Percentiles rank a stretch among this genome's conserved stretches.
Evolutionary conservation across 1,140 invertebrate species (phyloP).

Genomic region (Drosophila ogumai): DNA sequence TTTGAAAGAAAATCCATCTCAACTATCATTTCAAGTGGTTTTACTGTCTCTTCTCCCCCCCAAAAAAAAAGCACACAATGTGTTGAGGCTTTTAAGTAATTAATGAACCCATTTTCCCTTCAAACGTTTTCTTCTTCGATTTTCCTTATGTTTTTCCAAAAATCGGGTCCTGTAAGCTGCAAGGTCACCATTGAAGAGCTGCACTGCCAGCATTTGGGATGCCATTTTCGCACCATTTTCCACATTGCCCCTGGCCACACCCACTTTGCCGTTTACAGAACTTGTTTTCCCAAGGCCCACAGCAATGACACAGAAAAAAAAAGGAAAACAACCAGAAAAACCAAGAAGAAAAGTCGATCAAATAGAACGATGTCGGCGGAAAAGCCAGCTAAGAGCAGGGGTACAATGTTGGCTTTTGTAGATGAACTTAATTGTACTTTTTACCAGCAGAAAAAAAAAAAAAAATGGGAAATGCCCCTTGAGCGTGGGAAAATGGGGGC

Average conservation of each 20-base stretch:
- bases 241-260: slow-evolving; percentile 5
- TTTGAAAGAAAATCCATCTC: background rate
- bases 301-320: slow-evolving; percentile 14
- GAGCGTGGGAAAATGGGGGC: slow-evolving; percentile 15
- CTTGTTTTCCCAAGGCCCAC: slow-evolving; percentile 45
- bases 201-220: background rate
- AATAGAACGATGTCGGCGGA: slow-evolving; percentile 53
- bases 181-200: slow-evolving; percentile 2
- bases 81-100: background rate
- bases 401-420: slow-evolving; percentile 4
- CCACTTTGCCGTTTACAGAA: slow-evolving; percentile 23
- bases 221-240: slow-evolving; percentile 26
- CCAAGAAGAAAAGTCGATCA: slow-evolving; percentile 53
- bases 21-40: background rate
- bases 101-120: background rate
- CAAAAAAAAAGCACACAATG: background rate
- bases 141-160: background rate
- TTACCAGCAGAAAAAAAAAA: background rate
- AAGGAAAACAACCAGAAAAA: slow-evolving; percentile 10
- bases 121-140: background rate
- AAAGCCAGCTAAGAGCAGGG: slow-evolving; percentile 9
- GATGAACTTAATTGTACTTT: slow-evolving; percentile 60
- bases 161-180: slow-evolving; percentile 3
- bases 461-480: slow-evolving; percentile 7
- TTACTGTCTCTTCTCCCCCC: background rate